Percentiles rank a stretch among this genome's conserved stretches.
phyloP scores from a whole-genome alignment of 2,113 vertebrate genomes.

The Albula goreensis region DNA sequence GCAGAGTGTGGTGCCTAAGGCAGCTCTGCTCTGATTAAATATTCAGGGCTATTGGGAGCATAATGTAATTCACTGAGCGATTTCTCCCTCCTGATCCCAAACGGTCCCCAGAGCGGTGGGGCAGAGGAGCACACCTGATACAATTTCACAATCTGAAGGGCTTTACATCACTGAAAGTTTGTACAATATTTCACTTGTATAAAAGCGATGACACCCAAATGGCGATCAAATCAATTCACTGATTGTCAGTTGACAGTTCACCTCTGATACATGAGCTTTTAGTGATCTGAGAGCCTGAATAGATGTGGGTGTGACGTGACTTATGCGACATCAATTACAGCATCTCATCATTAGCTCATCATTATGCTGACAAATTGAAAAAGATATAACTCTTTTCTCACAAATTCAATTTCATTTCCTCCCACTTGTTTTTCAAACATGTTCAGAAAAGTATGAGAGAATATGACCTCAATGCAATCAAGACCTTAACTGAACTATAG shows the following conservation, averaged over 20 bases:
- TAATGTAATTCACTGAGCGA: not conserved
- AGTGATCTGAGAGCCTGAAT: not conserved
- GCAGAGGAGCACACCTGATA: not conserved
- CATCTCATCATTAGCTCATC: no score
- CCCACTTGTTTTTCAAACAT: not conserved
- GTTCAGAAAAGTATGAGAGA: not conserved
- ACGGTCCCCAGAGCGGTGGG: not conserved
- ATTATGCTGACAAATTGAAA: not conserved
- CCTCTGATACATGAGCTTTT: not conserved
- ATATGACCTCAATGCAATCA: not conserved
- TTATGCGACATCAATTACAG: not conserved
- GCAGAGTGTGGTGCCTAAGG: slow-evolving; percentile 17
- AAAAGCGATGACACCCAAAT: not conserved
- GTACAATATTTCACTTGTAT: not conserved
- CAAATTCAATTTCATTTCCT: not conserved
- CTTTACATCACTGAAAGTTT: not conserved
- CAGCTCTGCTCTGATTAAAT: slow-evolving; percentile 25
- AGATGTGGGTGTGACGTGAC: not conserved
- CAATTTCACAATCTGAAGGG: not conserved
- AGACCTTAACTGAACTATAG: not conserved
- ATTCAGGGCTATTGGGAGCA: slow-evolving; percentile 22
- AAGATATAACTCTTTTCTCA: not conserved
- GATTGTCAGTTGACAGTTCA: not conserved
- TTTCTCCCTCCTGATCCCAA: not conserved
- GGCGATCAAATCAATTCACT: not conserved